Conservation (phyloP, 2,888 invertebrate species). For the Megaustenia siamemsis region DNA sequence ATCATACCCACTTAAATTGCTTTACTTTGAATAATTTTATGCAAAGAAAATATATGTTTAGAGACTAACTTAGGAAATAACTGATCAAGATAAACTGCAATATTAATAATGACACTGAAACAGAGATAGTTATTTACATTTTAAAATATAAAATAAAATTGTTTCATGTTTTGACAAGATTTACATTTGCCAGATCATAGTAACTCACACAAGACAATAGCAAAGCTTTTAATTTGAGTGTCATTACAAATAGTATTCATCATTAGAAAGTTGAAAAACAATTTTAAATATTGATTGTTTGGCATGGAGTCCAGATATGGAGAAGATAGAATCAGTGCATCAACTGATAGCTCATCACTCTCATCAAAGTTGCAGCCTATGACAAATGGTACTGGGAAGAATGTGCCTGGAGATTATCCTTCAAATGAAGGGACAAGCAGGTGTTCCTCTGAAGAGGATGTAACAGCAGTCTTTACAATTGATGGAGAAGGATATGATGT, state of each 20-base stretch:
- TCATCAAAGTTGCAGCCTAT: not conserved
- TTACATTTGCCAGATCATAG: too few relatives aligned
- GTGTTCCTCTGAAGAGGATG: not conserved
- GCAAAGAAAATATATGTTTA: too few relatives aligned
- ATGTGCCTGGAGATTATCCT: not conserved
- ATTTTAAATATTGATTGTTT: not conserved
- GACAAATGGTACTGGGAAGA: not conserved
- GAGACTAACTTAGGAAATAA: too few relatives aligned
- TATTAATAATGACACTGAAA: too few relatives aligned
- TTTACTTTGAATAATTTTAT: too few relatives aligned
- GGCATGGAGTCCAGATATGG: constrained; percentile 5
- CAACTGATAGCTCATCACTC: constrained; percentile 16
- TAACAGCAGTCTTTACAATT: constrained; percentile 65
- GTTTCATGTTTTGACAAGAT: too few relatives aligned
- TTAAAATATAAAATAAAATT: too few relatives aligned
- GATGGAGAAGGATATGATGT: constrained; percentile 72
- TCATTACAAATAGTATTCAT: not conserved
- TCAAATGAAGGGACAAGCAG: not conserved
- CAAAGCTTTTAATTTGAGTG: not conserved
- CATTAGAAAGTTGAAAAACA: not conserved
- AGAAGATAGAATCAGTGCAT: constrained; percentile 28
- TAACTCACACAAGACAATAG: too few relatives aligned
- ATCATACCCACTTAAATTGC: too few relatives aligned
- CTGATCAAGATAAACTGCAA: too few relatives aligned
- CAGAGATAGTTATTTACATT: too few relatives aligned